Conservation (phyloP, 2,113 vertebrate genomes). For the Ophiodon elongatus region DNA sequence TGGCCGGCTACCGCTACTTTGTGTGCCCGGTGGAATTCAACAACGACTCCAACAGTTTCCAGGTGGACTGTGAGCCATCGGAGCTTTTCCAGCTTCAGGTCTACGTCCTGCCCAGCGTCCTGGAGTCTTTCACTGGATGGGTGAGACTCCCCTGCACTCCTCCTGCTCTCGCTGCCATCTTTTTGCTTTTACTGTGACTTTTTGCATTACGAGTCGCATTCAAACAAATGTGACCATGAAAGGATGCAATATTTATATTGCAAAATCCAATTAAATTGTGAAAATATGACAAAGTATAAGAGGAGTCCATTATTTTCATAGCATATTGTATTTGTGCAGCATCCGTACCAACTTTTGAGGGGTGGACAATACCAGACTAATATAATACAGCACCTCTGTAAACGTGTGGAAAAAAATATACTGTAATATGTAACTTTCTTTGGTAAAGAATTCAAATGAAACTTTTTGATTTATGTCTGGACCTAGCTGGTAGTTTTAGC, state of each 20-base stretch:
- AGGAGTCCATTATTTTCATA: neutral
- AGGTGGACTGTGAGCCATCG: constrained; percentile 93
- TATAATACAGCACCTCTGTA: neutral
- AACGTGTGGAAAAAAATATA: neutral
- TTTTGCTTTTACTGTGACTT: neutral
- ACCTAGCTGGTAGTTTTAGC: neutral
- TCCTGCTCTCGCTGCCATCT: neutral
- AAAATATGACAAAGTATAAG: neutral
- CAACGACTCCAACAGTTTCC: constrained; percentile 97
- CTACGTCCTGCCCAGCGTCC: constrained; percentile 88
- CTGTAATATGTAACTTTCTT: neutral
- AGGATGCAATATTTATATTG: neutral
- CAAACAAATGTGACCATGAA: neutral
- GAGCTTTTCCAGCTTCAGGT: constrained; percentile 97
- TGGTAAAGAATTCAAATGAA: neutral
- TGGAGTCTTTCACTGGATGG: constrained; percentile 93
- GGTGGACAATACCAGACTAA: neutral
- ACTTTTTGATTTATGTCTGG: too few species aligned
- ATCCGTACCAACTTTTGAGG: neutral
- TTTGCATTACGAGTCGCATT: neutral
- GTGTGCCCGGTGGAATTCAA: constrained; percentile 98
- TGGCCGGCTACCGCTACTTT: constrained; percentile 96
- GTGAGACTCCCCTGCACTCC: constrained; percentile 76
- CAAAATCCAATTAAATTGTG: neutral
- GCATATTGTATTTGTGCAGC: neutral